Base-by-base conservation (phyloP, 2,113 vertebrate genomes). In the Elgaria multicarinata region DNA sequence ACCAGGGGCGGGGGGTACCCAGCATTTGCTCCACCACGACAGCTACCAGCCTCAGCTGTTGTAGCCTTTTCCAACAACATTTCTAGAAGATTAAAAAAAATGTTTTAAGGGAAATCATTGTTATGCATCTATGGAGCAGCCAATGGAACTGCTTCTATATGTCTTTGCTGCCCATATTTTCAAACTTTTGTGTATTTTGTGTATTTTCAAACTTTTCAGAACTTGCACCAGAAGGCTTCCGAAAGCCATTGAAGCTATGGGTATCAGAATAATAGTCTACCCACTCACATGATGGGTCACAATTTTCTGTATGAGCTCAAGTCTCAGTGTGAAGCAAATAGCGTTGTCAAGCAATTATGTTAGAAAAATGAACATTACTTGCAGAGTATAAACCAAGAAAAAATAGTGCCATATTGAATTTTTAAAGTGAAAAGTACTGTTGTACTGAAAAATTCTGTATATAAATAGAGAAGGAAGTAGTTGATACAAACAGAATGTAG, bases 261-360 rank as follows among this genome's bases (percentile, higher is more conserved):
- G 36, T 69, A 46, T 46, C 28, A 83, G 83, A 74, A 74, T 44
- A 71, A 71, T 50, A n/a, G 33, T 53, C 83, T 50, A 53, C 44
- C 44, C 44, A 72, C 83, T 36, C 31, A 50, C 44, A 85, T 9
- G 44, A 71, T 50, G 67, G 44, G 67, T 33, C 22, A 36, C 3
- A 1, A 14, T 85, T 85, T 85, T 85, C 67, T 55, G 6, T 55
- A 55, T 50, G 50, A 74, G 20, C 71, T 85, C 20, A 85, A 53
- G 26, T 26, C 76, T 33, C 46, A 24, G 22, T 28, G 10, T 74
- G 44, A 26, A 53, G 20, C 46, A 39, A 53, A 36, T 55, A 39
- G 8, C 14, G n/a, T 74, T 85, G 69, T 85, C 44, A 72, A 72
- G 83, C 67, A 55, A 85, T 74, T 74, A 74, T 85, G 50, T 53